These are phyloP conservation scores for Drosophila anomelani DNA, from an alignment of 2,888 invertebrate species.

Conservation along the genomic window DNA sequence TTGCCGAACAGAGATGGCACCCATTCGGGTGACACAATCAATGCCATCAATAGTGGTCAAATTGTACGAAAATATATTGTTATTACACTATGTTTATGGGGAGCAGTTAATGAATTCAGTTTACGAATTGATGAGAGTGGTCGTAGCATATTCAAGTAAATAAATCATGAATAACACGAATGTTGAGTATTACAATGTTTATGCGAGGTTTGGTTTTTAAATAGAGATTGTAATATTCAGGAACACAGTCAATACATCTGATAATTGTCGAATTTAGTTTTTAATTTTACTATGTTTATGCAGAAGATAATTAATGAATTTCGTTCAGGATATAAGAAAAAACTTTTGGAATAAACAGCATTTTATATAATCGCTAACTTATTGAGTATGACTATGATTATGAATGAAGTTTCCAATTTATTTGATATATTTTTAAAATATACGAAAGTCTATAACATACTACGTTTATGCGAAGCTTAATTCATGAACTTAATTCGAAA, in stretches of 20 bases:
- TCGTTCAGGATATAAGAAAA: no score
- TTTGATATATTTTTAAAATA: not conserved
- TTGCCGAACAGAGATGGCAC: not conserved
- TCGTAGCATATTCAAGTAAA: no score
- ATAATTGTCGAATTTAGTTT: no score
- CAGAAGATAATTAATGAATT: not conserved
- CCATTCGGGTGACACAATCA: not conserved
- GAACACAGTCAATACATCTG: no score
- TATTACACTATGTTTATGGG: not conserved
- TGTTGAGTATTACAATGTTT: no score
- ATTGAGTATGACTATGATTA: no score
- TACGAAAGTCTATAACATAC: not conserved
- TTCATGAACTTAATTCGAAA: not conserved
- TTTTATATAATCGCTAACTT: no score
- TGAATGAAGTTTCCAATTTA: not conserved
- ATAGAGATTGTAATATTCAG: no score
- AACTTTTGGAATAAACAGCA: no score
- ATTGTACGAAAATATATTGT: not conserved
- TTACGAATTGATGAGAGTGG: not conserved
- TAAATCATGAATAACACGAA: no score
- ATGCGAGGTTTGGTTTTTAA: not conserved
- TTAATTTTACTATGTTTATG: no score
- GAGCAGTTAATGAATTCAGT: not conserved
- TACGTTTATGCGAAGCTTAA: not conserved
- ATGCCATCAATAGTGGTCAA: not conserved